These are phyloP conservation scores for Bombylius discolor DNA, from an alignment of 2,888 invertebrate species.

Conservation along the genomic window DNA sequence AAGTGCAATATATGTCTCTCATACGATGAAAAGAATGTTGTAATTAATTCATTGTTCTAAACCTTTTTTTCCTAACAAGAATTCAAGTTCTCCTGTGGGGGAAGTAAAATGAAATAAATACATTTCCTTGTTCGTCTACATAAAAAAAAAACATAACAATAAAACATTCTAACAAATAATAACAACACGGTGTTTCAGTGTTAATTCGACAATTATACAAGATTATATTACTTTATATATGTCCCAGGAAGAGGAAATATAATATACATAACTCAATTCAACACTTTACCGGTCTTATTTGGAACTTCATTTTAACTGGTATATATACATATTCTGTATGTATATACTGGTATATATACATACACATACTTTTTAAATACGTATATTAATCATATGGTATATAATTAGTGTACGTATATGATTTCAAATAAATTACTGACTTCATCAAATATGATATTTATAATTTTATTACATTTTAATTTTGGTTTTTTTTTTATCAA, in stretches of 20 bases:
- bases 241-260: too few relatives aligned
- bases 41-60: slow-evolving; percentile 14
- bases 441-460: slow-evolving; percentile 5
- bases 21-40: slow-evolving; percentile 8
- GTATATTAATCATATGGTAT: neutral
- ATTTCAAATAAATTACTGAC: slow-evolving; percentile 7
- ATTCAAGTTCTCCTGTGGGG: neutral
- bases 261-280: too few relatives aligned
- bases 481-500: slow-evolving; percentile 12
- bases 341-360: neutral
- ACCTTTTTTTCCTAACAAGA: neutral
- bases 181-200: neutral
- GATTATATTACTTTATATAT: neutral
- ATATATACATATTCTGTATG: neutral
- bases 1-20: neutral
- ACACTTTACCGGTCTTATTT: too few relatives aligned
- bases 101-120: too few relatives aligned
- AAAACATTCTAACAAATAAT: too few relatives aligned
- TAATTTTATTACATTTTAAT: slow-evolving; percentile 14
- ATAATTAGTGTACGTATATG: too few relatives aligned
- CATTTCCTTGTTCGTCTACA: too few relatives aligned
- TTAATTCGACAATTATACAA: neutral
- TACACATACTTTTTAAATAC: too few relatives aligned
- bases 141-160: too few relatives aligned
- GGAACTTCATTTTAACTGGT: neutral